Evolutionary conservation across 2,888 invertebrate genomes (phyloP), one percentile per base, ranked within the genome.

Genomic region (Habrosyne pyritoides): DNA sequence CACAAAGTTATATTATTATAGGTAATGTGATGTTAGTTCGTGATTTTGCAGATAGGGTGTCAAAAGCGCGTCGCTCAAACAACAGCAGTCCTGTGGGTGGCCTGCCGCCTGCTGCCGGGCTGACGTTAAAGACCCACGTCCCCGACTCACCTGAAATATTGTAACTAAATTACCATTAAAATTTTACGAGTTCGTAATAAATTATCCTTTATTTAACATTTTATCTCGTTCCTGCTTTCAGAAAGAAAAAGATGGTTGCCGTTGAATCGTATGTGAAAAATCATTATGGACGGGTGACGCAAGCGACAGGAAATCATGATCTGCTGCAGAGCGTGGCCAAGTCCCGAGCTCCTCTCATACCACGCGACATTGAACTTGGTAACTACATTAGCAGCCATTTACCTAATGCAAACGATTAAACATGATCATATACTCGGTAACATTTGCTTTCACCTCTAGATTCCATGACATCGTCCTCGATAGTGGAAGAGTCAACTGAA

Each of bases 231-330:
- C 28, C 10, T 30, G 3, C 1, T 6, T 3, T 6, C 65, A 78
- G 74, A 63, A 85, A 79, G 61, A 80, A 81, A 67, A 87, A 83
- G 64, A 83, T 82, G 78, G 79, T 77, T 55, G 78, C 78, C n/a
- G 81, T 83, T 54, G 87, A 86, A 64, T 74, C 84, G n/a, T 83
- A 87, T 69, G 73, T 84, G 48, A 84, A 82, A 59, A 78, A 59
- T 64, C 83, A 83, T 61, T 85, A 76, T 66, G 79, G 81, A 42
- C 68, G 67, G 28, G 22, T 57, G 49, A 33, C 65, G 33, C 55
- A 60, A 26, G 47, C 64, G 47, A 33, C 55, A n/a, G 55, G 66
- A 12, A 55, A 57, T 46, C 53, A 48, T 51, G 67, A 71, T 28
- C 57, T 52, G 21, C 53, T 57, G 53, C 64, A 58, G 21, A 62